phyloP scores from a whole-genome alignment of 1,140 invertebrate genomes.

The Scaptodrosophila lebanonensis region DNA sequence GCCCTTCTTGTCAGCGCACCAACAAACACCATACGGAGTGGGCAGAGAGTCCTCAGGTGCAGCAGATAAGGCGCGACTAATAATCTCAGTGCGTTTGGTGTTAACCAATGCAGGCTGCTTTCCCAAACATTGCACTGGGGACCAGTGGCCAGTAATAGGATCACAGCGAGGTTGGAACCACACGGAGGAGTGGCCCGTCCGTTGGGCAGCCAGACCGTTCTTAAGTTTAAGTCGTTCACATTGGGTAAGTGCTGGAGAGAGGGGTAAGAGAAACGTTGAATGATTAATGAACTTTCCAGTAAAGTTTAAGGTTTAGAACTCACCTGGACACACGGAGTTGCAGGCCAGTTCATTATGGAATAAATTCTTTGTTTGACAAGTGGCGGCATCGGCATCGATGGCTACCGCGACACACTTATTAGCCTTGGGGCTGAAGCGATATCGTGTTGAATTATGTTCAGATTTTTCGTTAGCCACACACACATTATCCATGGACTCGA shows the following conservation, averaged over 20 bases:
- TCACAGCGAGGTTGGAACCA: constrained; percentile 86
- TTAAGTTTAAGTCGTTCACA: constrained; percentile 88
- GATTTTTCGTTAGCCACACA: constrained; percentile 77
- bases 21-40: constrained; percentile 82
- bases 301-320: background rate
- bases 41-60: constrained; percentile 3
- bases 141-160: constrained; percentile 85
- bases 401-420: constrained; percentile 86
- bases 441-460: constrained; percentile 80
- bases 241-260: constrained; percentile 82
- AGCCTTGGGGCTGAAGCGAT: constrained; percentile 87
- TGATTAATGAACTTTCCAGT: background rate
- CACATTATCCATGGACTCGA: constrained; percentile 83
- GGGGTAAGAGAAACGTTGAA: background rate
- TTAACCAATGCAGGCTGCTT: constrained; percentile 56
- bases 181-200: constrained; percentile 79
- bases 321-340: constrained; percentile 87
- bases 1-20: constrained; percentile 89
- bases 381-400: constrained; percentile 80
- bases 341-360: constrained; percentile 91
- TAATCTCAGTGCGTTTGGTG: constrained; percentile 29
- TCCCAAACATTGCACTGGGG: constrained; percentile 86
- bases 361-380: constrained; percentile 91
- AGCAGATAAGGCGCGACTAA: constrained; percentile 51
- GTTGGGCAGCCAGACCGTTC: constrained; percentile 84